Percentiles rank a stretch among this genome's conserved stretches.
These are phyloP conservation scores for Marmota flaviventris DNA, from an alignment of 2,113 vertebrate species.

Conservation along the genomic window DNA sequence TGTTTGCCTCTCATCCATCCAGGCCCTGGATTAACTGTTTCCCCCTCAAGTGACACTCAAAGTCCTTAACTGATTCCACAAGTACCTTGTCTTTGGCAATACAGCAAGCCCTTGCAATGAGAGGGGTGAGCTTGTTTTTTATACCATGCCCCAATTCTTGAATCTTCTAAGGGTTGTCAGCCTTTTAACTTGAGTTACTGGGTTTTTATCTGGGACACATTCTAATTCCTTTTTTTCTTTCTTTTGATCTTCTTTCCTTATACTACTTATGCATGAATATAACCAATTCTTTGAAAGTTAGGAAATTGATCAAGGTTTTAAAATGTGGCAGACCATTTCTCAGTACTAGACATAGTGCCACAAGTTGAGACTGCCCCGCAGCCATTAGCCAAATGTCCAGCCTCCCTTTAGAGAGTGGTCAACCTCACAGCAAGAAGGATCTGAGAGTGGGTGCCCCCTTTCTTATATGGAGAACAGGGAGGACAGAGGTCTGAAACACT, in stretches of 20 bases:
- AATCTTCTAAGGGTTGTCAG: not conserved
- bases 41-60: not conserved
- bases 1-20: not conserved
- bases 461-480: not conserved
- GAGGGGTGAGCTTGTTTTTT: not conserved
- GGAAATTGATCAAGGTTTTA: not conserved
- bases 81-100: not conserved
- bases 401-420: not conserved
- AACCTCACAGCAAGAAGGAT: not conserved
- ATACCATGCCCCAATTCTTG: not conserved
- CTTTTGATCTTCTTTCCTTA: conserved; percentile 2
- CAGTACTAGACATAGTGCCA: not conserved
- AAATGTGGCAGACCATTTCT: not conserved
- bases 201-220: not conserved
- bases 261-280: not conserved
- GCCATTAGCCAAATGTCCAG: not conserved
- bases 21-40: not conserved
- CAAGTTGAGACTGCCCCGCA: not conserved
- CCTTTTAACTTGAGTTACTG: not conserved
- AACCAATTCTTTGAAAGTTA: not conserved
- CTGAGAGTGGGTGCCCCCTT: not conserved
- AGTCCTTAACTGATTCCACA: not conserved
- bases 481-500: not conserved
- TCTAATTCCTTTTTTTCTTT: not conserved
- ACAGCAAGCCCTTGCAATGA: not conserved